Percentiles rank a stretch among this genome's conserved stretches.
Conservation (phyloP, 2,888 invertebrate species). For the Pterostichus madidus region DNA sequence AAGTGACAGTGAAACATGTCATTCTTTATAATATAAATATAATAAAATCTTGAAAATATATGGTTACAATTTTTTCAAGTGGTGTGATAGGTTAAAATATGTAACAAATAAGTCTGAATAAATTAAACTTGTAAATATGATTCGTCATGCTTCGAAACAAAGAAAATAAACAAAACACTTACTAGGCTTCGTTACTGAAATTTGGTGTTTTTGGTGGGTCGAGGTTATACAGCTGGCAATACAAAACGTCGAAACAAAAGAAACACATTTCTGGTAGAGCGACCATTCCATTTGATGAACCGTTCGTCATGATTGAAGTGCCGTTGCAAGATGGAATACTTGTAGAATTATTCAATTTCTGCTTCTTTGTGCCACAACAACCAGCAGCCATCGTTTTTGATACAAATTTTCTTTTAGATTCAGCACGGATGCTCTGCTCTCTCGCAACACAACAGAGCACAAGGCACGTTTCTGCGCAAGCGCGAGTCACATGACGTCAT, state of each 20-base stretch:
- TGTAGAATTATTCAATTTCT: conserved; percentile 87
- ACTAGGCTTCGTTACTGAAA: conserved; percentile 97
- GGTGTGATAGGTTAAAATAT: conserved; percentile 27
- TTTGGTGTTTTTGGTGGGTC: conserved; percentile 94
- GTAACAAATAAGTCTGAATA: conserved; percentile 19
- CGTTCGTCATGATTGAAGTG: conserved; percentile 73
- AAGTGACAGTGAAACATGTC: conserved; percentile 20
- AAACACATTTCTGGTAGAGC: conserved; percentile 98
- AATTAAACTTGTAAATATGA: conserved; percentile 8
- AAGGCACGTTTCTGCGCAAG: conserved; percentile 59
- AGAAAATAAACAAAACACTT: conserved; percentile 78
- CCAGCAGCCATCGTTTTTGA: conserved; percentile 87
- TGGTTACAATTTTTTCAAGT: conserved; percentile 1
- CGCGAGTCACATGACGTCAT: conserved; percentile 63
- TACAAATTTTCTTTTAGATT: conserved; percentile 58
- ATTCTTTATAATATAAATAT: conserved; percentile 31
- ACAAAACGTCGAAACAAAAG: conserved; percentile 99
- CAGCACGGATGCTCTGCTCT: conserved; percentile 50
- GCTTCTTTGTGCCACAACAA: conserved; percentile 95
- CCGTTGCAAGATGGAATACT: conserved; percentile 75
- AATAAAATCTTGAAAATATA: conserved; percentile 16
- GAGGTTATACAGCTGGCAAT: conserved; percentile 94
- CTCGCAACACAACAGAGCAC: conserved; percentile 66
- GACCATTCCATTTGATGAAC: conserved; percentile 81
- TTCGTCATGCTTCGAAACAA: conserved; percentile 42